Evolutionary conservation across 2,797 vertebrate species (phyloP).

Genomic region (Bufotes viridis): DNA sequence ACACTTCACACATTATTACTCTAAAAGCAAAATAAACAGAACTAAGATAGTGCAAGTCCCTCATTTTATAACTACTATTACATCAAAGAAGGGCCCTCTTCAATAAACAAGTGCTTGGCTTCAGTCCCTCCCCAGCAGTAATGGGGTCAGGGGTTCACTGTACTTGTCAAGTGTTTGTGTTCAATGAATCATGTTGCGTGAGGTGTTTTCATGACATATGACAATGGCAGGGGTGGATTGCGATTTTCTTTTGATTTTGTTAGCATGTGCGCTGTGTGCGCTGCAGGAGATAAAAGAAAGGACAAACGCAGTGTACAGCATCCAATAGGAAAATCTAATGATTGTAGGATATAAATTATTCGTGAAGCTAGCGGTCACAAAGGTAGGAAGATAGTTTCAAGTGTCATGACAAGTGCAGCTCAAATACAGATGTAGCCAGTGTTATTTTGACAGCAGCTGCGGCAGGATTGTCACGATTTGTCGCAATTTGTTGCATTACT

Average conservation of each 20-base stretch:
- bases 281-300: neutral
- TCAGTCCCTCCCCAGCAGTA: neutral
- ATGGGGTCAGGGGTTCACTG: neutral
- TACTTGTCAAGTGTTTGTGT: constrained; percentile 1
- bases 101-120: constrained; percentile 5
- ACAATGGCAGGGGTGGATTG: neutral
- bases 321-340: neutral
- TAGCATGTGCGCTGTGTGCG: neutral
- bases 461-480: too few species aligned
- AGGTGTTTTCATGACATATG: constrained; percentile 14
- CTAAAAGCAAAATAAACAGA: neutral
- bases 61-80: neutral
- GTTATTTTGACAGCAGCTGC: too few species aligned
- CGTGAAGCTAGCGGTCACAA: neutral
- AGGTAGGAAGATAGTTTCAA: neutral
- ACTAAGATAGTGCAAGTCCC: neutral
- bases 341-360: neutral
- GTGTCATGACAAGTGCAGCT: neutral
- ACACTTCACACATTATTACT: neutral
- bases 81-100: neutral
- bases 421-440: neutral
- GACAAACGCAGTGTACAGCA: neutral
- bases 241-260: neutral
- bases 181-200: neutral
- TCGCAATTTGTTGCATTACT: too few species aligned